Evolutionary conservation across 2,888 invertebrate genomes (phyloP).

Genomic region (Andrena bucephala): DNA sequence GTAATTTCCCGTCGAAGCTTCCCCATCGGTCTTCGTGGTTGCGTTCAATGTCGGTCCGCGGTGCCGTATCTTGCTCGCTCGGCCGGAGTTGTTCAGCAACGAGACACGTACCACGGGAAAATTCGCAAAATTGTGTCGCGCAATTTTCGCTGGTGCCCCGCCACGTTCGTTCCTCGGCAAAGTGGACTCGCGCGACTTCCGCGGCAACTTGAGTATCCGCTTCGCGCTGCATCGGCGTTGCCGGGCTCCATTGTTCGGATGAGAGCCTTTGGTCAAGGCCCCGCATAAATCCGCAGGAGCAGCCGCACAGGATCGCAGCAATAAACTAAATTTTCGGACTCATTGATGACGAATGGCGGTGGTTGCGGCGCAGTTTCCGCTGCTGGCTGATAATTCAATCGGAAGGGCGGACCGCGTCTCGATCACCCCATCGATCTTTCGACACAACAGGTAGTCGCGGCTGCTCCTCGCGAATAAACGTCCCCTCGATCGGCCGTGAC

Average conservation of each 20-base stretch:
- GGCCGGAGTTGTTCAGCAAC: constrained; percentile 17
- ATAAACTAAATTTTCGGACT: constrained; percentile 50
- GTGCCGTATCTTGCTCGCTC: constrained; percentile 19
- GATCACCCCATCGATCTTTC: background rate
- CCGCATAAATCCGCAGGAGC: constrained; percentile 57
- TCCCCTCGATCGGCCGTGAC: background rate
- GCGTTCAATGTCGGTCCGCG: constrained; percentile 32
- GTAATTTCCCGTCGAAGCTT: constrained; percentile 49
- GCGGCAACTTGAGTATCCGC: constrained; percentile 9
- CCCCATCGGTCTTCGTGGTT: constrained; percentile 42
- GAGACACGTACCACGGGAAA: constrained; percentile 28
- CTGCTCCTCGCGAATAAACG: background rate
- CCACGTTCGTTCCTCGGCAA: background rate
- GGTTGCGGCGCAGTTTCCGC: background rate
- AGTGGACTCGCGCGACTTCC: constrained; percentile 26
- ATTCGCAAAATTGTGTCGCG: constrained; percentile 11
- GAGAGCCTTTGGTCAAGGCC: constrained; percentile 66
- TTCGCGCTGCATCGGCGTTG: constrained; percentile 29
- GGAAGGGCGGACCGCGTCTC: no score
- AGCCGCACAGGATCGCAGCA: constrained; percentile 34
- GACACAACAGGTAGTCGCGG: background rate
- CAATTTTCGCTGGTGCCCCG: background rate
- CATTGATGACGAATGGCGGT: constrained; percentile 9
- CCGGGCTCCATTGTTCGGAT: constrained; percentile 63
- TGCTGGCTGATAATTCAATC: background rate